A percentile compares a stretch with the other conserved stretches of the same genome.
Evolutionary conservation across 2,113 vertebrate genomes (phyloP).

Genomic region (Apteryx owenii): DNA sequence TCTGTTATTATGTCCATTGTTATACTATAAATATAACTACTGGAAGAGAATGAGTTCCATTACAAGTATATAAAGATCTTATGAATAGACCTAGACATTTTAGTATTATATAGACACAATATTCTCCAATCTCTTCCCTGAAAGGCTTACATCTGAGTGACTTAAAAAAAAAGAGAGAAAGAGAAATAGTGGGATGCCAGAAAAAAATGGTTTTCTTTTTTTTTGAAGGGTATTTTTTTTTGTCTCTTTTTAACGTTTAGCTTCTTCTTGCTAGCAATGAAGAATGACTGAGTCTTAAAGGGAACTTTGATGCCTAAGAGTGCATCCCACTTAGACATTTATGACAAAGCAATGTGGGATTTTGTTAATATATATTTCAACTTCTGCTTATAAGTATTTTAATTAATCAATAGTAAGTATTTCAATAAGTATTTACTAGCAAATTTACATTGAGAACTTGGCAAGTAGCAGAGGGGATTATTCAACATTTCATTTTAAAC

Average conservation of each 20-base stretch:
- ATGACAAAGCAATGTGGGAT: not conserved
- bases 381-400: no score
- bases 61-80: not conserved
- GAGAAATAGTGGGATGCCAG: not conserved
- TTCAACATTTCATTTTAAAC: not conserved
- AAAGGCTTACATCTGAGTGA: not conserved
- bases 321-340: not conserved
- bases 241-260: not conserved
- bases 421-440: not conserved
- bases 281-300: not conserved
- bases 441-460: not conserved
- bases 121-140: not conserved
- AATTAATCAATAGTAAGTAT: no score
- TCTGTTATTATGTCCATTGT: not conserved
- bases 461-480: not conserved
- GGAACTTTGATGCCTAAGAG: not conserved
- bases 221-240: not conserved
- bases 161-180: not conserved
- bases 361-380: not conserved
- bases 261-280: not conserved
- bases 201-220: not conserved
- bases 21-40: not conserved
- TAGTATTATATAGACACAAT: not conserved
- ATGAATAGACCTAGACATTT: not conserved
- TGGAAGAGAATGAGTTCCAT: not conserved